A percentile compares a stretch with the other conserved stretches of the same genome.
Conservation (phyloP, 35 echinoderm and acorn worm species). For the Ophiothrix spiculata region DNA sequence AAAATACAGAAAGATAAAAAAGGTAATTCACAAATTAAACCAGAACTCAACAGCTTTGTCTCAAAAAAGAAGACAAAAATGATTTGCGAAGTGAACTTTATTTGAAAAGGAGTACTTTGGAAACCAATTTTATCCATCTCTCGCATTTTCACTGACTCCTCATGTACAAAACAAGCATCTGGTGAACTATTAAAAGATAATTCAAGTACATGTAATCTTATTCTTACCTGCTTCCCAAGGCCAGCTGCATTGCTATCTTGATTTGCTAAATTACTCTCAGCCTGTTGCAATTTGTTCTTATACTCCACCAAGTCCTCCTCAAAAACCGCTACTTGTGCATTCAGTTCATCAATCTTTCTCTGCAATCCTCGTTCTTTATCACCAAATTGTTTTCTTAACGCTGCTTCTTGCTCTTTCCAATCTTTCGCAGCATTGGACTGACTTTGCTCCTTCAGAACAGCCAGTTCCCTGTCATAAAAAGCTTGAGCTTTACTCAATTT, state of each 20-base stretch:
- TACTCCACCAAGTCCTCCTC: conserved; percentile 76
- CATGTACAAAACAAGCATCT: no score
- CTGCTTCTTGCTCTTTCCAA: conserved; percentile 71
- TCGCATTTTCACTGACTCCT: no score
- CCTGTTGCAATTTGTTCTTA: conserved; percentile 51
- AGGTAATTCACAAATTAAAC: no score
- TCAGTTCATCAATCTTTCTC: conserved; percentile 67
- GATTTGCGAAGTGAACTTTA: no score
- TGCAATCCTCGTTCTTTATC: conserved; percentile 70
- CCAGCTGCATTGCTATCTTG: conserved; percentile 37
- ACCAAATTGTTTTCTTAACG: conserved; percentile 56
- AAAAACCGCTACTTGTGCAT: conserved; percentile 57
- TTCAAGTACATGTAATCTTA: no score
- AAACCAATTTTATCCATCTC: no score
- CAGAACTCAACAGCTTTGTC: no score
- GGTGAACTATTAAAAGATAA: no score
- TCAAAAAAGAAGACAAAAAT: no score
- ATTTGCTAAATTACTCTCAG: conserved; percentile 51
- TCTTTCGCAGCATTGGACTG: conserved; percentile 47
- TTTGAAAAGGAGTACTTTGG: no score
- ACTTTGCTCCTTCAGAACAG: conserved; percentile 58
- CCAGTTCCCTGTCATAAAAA: conserved; percentile 86
- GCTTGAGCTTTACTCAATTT: conserved; percentile 86
- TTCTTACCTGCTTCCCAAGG: conserved; percentile 76
- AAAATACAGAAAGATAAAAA: no score